Base-by-base conservation (phyloP, 2,797 vertebrate species). In the Sebastes diaconus region DNA sequence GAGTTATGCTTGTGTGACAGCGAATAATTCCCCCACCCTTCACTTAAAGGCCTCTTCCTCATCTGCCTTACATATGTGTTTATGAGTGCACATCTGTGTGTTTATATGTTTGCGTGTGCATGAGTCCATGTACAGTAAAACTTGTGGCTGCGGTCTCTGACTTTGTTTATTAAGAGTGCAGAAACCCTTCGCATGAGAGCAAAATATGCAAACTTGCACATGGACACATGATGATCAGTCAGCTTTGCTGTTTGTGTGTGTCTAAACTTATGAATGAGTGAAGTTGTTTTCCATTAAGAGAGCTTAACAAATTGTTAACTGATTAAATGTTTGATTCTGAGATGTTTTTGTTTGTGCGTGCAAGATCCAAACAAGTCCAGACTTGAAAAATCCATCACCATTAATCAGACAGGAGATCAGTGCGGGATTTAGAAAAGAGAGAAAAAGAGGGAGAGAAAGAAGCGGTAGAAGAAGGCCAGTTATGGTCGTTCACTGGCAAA, bases 21-120 rank as follows among this genome's bases (percentile, higher is more conserved):
- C 54, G 64, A 82, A 52, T 68, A 3, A 73, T 84, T 80, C 24
- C 46, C 27, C 52, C 32, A 34, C 6, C 76, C 59, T 54, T 16
- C 46, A 76, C 34, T 84, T 58, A 25, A 64, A 76, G 39, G 74
- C 71, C 68, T 74, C 64, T 52, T 30, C 61, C 64, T 82, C 91
- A 88, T 90, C 88, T 91, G 91, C 52, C 64, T 60, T 73, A 81
- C 89, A 91, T 78, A 46, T 91, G 92, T 90, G 88, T 91, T 89
- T 90, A 85, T 71, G 74, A 70, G 68, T 66, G 39, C 68, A 71
- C 75, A 83, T 73, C 67, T 77, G 77, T 60, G 55, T 79, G 63
- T 90, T 68, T 86, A 73, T 63, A 42, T 79, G 69, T 75, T 68
- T 84, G 65, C 52, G 59, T 60, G 36, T 73, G 68, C 79, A 71